Conservation (phyloP, 2,888 invertebrate species). For the Coleophora deauratella region DNA sequence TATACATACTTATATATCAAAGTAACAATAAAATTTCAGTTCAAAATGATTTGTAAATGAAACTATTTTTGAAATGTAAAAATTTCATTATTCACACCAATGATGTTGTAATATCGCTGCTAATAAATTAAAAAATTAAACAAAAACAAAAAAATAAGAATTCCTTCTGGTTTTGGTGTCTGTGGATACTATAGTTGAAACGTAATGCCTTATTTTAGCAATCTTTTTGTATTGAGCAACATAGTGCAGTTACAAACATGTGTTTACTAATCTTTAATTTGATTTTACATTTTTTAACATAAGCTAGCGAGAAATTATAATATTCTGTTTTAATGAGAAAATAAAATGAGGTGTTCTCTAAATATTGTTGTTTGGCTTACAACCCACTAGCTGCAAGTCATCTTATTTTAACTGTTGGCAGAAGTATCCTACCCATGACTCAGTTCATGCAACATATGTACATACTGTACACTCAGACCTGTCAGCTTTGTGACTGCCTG, state of each 20-base stretch:
- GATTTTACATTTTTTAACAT: conserved; percentile 55
- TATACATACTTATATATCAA: conserved; percentile 52
- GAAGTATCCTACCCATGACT: conserved; percentile 7
- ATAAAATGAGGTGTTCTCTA: conserved; percentile 63
- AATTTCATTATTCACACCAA: conserved; percentile 41
- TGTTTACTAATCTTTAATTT: conserved; percentile 47
- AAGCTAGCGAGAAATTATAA: conserved; percentile 69
- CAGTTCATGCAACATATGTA: neutral
- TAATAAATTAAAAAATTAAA: too few species aligned
- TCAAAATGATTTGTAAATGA: conserved; percentile 47
- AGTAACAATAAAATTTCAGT: conserved; percentile 61
- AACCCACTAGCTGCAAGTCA: conserved; percentile 50
- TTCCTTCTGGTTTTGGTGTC: neutral
- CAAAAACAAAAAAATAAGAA: too few species aligned
- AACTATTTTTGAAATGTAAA: conserved; percentile 59
- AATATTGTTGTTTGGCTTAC: conserved; percentile 42
- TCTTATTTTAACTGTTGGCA: conserved; percentile 53
- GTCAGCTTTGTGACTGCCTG: too few species aligned
- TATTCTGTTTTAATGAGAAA: conserved; percentile 69
- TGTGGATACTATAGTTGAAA: neutral
- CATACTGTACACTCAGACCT: neutral
- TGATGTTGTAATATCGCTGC: conserved; percentile 9
- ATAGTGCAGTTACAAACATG: conserved; percentile 41
- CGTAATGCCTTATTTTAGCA: conserved; percentile 6
- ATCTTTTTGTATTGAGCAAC: conserved; percentile 25